Conservation (phyloP, 2,888 invertebrate genomes). For the Nycteola revayana region DNA sequence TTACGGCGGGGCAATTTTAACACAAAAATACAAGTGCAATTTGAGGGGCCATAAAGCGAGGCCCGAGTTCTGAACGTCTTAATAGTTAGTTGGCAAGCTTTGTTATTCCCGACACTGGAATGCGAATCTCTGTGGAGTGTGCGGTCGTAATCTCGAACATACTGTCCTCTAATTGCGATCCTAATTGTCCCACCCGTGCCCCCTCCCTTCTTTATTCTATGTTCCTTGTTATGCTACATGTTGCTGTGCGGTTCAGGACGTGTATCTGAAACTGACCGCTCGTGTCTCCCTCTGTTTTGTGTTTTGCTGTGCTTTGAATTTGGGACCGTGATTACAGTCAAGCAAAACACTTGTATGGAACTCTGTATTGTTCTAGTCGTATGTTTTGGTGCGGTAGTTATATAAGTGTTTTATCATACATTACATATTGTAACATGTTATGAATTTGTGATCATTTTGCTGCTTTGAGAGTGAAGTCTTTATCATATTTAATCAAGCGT, state of each 20-base stretch:
- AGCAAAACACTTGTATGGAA: constrained; percentile 6
- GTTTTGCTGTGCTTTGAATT: constrained; percentile 22
- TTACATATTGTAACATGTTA: too few relatives aligned
- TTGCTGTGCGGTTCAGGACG: constrained; percentile 12
- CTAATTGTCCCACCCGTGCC: constrained; percentile 65
- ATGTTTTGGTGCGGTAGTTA: not conserved
- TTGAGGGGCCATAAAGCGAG: constrained; percentile 31
- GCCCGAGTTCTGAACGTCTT: constrained; percentile 57
- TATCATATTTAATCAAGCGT: too few relatives aligned
- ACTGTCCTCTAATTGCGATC: constrained; percentile 80
- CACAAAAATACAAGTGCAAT: constrained; percentile 47
- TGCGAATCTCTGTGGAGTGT: constrained; percentile 64
- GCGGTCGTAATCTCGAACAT: constrained; percentile 76
- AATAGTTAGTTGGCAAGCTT: constrained; percentile 76
- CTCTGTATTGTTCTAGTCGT: constrained; percentile 5
- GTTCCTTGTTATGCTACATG: constrained; percentile 36
- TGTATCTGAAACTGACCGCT: constrained; percentile 8
- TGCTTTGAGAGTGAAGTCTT: too few relatives aligned
- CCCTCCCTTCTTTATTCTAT: constrained; percentile 53
- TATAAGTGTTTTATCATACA: too few relatives aligned
- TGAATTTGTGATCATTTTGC: too few relatives aligned
- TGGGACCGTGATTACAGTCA: constrained; percentile 24
- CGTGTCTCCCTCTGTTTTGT: constrained; percentile 10
- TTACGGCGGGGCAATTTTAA: constrained; percentile 39
- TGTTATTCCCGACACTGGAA: constrained; percentile 63